Evolutionary conservation across 2,113 vertebrate genomes (phyloP).

Genomic region (Cyanocitta stelleri): DNA sequence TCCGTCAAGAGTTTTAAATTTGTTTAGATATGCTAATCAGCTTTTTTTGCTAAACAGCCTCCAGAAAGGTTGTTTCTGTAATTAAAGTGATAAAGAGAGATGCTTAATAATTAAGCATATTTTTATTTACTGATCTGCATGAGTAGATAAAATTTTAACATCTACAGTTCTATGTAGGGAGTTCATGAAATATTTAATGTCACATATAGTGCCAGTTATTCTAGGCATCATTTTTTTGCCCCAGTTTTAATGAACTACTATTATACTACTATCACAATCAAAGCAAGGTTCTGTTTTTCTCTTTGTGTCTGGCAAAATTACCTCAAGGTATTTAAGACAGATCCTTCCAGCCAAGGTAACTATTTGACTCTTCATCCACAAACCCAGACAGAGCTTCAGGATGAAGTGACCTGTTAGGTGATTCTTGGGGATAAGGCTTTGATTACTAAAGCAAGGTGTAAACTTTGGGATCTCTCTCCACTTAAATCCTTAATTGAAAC

Average conservation of each 20-base stretch:
- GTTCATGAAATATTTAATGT: background rate
- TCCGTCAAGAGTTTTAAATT: background rate
- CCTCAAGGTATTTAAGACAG: background rate
- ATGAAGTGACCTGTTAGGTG: background rate
- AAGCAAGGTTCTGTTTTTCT: background rate
- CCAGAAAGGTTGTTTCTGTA: slow-evolving; percentile 32
- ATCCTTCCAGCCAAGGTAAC: background rate
- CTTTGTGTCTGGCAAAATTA: background rate
- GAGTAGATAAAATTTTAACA: slow-evolving; percentile 23
- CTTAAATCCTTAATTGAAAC: background rate
- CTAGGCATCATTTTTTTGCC: background rate
- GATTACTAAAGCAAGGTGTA: background rate
- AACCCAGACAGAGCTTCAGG: background rate
- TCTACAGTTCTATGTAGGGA: background rate
- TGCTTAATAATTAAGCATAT: slow-evolving; percentile 42
- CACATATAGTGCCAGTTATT: background rate
- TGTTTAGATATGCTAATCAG: slow-evolving; percentile 27
- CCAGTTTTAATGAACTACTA: background rate
- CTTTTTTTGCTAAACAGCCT: background rate
- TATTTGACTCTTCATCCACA: background rate
- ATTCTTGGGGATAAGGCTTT: background rate
- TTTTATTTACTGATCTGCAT: slow-evolving; percentile 23
- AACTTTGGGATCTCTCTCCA: background rate
- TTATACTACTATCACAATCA: background rate
- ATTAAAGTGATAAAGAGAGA: slow-evolving; percentile 14